Evolutionary conservation across 2,113 vertebrate species (phyloP).

Genomic region (Circaetus gallicus): DNA sequence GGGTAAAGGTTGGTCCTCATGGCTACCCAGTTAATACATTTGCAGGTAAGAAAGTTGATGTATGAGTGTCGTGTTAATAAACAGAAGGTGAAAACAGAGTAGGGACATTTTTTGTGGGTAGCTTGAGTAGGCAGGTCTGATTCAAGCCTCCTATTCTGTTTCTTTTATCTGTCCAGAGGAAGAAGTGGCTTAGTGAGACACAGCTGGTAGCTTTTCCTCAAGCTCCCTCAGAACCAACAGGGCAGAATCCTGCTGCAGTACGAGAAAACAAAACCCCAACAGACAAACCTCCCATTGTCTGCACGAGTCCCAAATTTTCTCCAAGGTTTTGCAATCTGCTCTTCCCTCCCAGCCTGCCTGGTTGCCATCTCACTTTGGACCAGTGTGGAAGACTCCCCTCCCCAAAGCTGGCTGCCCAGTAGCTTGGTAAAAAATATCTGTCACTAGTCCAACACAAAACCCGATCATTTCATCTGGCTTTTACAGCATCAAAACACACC

Average conservation of each 20-base stretch:
- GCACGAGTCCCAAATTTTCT: background rate
- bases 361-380: background rate
- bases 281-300: background rate
- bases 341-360: background rate
- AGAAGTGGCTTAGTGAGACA: background rate
- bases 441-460: background rate
- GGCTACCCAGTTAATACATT: background rate
- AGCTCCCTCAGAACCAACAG: background rate
- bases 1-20: background rate
- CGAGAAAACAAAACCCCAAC: background rate
- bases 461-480: background rate
- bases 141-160: background rate
- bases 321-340: background rate
- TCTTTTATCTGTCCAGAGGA: background rate
- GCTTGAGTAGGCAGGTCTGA: background rate
- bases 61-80: background rate
- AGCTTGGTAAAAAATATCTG: background rate
- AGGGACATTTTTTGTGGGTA: background rate
- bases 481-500: background rate
- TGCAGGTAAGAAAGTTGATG: background rate
- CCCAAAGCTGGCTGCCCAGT: rapidly evolving
- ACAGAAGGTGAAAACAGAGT: background rate
- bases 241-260: background rate
- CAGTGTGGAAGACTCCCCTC: background rate
- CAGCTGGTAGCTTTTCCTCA: background rate